A percentile compares a stretch with the other conserved stretches of the same genome.
Evolutionary conservation across 2,888 invertebrate species (phyloP).

Genomic region (Sericinus montela): DNA sequence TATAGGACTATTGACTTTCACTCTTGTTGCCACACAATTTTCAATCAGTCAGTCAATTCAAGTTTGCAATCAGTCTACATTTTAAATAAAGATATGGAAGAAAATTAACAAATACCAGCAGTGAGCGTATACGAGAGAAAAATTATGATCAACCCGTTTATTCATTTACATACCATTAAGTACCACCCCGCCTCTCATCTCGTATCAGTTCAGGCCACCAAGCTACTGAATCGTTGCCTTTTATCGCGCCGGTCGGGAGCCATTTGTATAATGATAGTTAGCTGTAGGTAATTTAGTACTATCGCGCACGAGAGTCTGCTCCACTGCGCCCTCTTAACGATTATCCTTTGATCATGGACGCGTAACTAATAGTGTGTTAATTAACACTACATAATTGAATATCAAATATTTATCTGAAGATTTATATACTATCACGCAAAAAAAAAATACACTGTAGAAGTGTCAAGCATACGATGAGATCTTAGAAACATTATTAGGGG

Average conservation of each 20-base stretch:
- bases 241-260: conserved; percentile 16
- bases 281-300: conserved; percentile 17
- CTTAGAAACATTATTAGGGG: too few species aligned
- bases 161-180: conserved; percentile 10
- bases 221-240: conserved; percentile 19
- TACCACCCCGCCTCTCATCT: conserved; percentile 9
- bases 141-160: background rate
- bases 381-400: conserved; percentile 13
- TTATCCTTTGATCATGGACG: conserved; percentile 17
- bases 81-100: too few species aligned
- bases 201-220: conserved; percentile 16
- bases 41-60: too few species aligned
- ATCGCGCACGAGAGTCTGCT: conserved; percentile 15
- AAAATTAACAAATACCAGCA: too few species aligned
- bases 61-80: too few species aligned
- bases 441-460: too few species aligned
- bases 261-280: conserved; percentile 20
- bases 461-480: too few species aligned
- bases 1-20: too few species aligned
- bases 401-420: background rate
- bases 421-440: too few species aligned
- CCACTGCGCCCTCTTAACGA: conserved; percentile 16
- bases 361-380: conserved; percentile 8
- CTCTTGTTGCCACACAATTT: too few species aligned
- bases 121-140: background rate